A percentile compares a stretch with the other conserved stretches of the same genome.
Evolutionary conservation across 1,140 invertebrate species (phyloP).

Genomic region (roundworm (Caenorhabditis elegans)): DNA sequence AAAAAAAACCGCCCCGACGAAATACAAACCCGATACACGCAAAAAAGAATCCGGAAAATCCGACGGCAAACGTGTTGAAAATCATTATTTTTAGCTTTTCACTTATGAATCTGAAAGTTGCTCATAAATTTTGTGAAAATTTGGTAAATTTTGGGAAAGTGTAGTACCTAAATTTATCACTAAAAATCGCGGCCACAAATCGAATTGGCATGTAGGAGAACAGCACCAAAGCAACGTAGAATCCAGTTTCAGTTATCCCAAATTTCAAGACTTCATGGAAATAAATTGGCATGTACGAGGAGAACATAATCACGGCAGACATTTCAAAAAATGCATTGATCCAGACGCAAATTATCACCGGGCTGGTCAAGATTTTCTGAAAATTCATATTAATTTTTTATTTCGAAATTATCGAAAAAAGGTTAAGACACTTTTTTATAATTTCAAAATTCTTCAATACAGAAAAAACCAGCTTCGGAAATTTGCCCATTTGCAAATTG

Average conservation of each 20-base stretch:
- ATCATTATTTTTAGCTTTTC: conserved; percentile 55
- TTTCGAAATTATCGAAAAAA: not conserved
- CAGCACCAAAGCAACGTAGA: not conserved
- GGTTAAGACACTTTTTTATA: too few relatives aligned
- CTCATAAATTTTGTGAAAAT: too few relatives aligned
- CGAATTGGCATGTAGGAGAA: conserved; percentile 29
- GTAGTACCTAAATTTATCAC: conserved; percentile 35
- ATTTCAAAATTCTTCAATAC: too few relatives aligned
- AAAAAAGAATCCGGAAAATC: conserved; percentile 49
- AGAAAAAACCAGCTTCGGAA: too few relatives aligned
- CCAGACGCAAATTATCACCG: conserved; percentile 28
- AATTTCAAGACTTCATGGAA: conserved; percentile 29
- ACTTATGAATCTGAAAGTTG: conserved; percentile 16
- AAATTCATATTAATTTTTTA: not conserved
- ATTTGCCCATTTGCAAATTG: too few relatives aligned
- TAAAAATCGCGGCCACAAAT: conserved; percentile 17
- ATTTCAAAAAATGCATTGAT: conserved; percentile 28
- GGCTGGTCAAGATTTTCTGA: conserved; percentile 30
- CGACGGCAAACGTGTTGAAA: conserved; percentile 56
- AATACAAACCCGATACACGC: not conserved
- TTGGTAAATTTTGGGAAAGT: too few relatives aligned
- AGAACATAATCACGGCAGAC: conserved; percentile 27
- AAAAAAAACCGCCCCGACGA: not conserved
- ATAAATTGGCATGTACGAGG: conserved; percentile 24
- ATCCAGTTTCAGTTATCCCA: conserved; percentile 17